A percentile compares a stretch with the other conserved stretches of the same genome.
These are phyloP conservation scores for Helogale parvula DNA, from an alignment of 2,113 vertebrate species.

Conservation along the genomic window DNA sequence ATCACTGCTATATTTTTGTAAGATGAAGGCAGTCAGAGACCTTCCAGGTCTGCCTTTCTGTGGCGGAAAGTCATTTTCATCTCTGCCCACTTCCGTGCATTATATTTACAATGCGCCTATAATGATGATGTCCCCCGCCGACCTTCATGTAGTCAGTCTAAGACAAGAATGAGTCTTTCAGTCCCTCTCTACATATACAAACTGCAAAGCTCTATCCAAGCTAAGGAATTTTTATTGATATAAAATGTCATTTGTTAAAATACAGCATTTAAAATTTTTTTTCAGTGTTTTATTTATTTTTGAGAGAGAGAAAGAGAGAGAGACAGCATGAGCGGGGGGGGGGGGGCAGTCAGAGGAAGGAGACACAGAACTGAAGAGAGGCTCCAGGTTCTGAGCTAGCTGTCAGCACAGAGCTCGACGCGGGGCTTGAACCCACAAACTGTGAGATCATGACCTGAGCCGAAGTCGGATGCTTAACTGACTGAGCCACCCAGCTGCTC, in stretches of 20 bases:
- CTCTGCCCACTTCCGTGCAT: not conserved
- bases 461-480: no score
- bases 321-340: no score
- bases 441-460: no score
- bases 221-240: conserved; percentile 38
- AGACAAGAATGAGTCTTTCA: not conserved
- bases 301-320: no score
- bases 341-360: no score
- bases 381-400: no score
- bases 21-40: not conserved
- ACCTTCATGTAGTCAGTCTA: not conserved
- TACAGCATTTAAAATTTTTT: not conserved
- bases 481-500: no score
- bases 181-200: not conserved
- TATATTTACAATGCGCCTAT: not conserved
- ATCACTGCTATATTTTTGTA: not conserved
- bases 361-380: no score
- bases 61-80: not conserved
- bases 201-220: not conserved
- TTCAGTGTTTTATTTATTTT: no score
- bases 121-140: not conserved
- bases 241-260: conserved; percentile 52
- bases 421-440: no score
- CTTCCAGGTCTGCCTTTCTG: not conserved
- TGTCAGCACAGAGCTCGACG: no score